Percentiles rank a stretch among this genome's conserved stretches.
phyloP scores from a whole-genome alignment of 2,113 vertebrate genomes.

The Grallaria varia region DNA sequence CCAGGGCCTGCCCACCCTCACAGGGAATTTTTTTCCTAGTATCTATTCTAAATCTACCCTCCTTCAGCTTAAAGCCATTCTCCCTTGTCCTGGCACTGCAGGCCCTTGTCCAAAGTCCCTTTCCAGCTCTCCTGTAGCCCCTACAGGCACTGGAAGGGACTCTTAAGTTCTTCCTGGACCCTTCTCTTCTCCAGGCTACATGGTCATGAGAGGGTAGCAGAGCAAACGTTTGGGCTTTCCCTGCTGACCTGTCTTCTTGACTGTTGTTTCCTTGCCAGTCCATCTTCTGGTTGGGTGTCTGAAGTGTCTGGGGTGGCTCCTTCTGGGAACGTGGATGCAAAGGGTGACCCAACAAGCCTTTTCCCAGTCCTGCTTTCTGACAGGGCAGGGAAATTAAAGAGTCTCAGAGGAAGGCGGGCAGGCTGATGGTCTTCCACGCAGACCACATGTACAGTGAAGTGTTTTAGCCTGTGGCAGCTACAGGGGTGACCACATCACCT shows the following conservation, averaged over 20 bases:
- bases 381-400: not conserved
- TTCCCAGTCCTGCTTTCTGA: not conserved
- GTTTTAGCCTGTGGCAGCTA: not conserved
- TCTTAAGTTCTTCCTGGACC: not conserved
- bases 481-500: not conserved
- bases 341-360: not conserved
- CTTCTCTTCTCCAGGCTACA: not conserved
- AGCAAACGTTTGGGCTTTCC: not conserved
- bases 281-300: not conserved
- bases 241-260: not conserved
- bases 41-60: not conserved
- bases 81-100: not conserved
- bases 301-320: not conserved
- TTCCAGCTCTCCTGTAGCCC: not conserved
- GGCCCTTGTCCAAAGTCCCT: not conserved
- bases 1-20: not conserved
- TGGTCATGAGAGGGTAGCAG: not conserved
- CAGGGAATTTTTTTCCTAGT: not conserved
- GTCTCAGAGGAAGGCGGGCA: not conserved
- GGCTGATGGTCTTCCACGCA: not conserved
- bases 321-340: not conserved
- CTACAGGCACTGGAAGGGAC: not conserved
- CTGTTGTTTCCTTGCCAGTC: not conserved
- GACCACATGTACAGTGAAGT: not conserved
- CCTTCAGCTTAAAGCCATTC: not conserved